phyloP scores from a whole-genome alignment of 2,797 vertebrate genomes.

The Rhadinocentrus ornatus region DNA sequence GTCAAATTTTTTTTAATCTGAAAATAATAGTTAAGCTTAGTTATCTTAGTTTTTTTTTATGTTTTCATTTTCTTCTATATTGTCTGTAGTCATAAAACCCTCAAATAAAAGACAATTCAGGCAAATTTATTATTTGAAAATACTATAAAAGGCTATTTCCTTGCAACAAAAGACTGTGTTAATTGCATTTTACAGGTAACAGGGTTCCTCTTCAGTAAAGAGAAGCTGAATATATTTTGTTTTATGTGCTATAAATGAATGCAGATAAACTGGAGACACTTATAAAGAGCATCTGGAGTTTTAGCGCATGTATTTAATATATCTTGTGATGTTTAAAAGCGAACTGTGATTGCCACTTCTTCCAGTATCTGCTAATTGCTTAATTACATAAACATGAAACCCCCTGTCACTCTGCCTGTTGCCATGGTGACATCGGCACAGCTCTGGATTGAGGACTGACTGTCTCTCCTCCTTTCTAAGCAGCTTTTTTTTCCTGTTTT shows the following conservation, averaged over 20 bases:
- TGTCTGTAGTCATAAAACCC: background rate
- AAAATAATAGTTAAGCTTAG: background rate
- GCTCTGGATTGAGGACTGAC: conserved; percentile 28
- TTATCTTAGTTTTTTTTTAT: background rate
- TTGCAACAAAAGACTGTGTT: background rate
- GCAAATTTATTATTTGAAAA: background rate
- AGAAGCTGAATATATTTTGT: background rate
- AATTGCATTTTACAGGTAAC: background rate
- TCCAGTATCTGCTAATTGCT: conserved; percentile 43
- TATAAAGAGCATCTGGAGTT: background rate
- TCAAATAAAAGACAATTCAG: background rate
- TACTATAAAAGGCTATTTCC: background rate
- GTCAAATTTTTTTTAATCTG: background rate
- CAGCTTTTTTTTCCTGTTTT: conserved; percentile 28
- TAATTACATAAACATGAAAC: conserved; percentile 58
- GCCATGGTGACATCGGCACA: conserved; percentile 64
- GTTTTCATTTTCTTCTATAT: background rate
- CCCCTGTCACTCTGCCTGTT: conserved; percentile 63
- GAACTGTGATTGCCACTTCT: conserved; percentile 43
- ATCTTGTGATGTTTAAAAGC: conserved; percentile 22
- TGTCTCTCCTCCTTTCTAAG: conserved; percentile 14
- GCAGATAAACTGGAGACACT: background rate
- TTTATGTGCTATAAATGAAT: background rate
- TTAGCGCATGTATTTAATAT: background rate
- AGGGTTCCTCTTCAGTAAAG: background rate